Conservation (phyloP, 23 tunicate species). For the Trididemnum clinides region DNA sequence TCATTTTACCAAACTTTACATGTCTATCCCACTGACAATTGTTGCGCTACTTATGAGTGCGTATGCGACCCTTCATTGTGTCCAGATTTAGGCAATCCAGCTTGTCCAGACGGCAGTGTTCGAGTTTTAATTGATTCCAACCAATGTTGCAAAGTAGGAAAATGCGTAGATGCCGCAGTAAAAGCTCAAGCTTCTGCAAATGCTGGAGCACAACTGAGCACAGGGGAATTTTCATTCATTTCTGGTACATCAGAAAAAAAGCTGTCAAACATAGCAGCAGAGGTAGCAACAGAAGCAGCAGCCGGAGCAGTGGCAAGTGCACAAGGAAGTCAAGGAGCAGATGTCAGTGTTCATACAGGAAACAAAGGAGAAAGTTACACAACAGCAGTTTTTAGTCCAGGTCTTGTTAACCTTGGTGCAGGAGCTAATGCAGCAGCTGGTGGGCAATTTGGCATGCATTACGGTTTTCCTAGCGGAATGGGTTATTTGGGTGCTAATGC, state of each 20-base stretch:
- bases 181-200: conserved; percentile 7
- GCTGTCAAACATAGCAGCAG: background rate
- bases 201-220: background rate
- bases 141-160: conserved; percentile 88
- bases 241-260: background rate
- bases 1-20: conserved; percentile 48
- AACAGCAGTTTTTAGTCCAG: background rate
- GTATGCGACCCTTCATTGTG: conserved; percentile 78
- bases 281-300: background rate
- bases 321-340: conserved; percentile 5
- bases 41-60: conserved; percentile 80
- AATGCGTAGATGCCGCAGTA: conserved; percentile 68
- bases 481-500: background rate
- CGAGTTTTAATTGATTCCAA: conserved; percentile 68
- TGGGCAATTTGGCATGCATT: background rate
- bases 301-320: conserved; percentile 27
- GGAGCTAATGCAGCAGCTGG: background rate
- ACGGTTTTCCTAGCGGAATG: conserved; percentile 15
- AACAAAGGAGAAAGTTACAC: conserved; percentile 10
- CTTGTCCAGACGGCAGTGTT: conserved; percentile 80
- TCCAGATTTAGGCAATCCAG: conserved; percentile 75
- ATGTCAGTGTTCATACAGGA: background rate
- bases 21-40: conserved; percentile 52
- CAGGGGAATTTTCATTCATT: background rate
- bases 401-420: conserved; percentile 7